These are phyloP conservation scores for Cyclargus thomasi DNA, from an alignment of 1,140 invertebrate genomes.

Conservation along the genomic window DNA sequence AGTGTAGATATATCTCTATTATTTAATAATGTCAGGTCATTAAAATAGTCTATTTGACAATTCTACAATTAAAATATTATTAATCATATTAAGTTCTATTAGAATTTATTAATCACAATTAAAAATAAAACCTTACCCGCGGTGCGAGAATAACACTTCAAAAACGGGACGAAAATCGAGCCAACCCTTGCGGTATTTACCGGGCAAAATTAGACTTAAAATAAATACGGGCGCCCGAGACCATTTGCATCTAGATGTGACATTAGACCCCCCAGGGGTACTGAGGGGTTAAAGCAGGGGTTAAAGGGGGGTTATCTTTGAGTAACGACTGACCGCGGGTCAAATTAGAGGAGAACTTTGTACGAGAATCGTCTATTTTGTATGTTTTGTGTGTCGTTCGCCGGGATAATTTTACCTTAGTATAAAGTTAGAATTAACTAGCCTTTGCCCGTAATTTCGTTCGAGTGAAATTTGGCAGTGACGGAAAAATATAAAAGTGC, in stretches of 20 bases:
- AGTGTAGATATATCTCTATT: too few species aligned
- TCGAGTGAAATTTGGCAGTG: too few species aligned
- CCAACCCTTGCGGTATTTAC: slow-evolving; percentile 58
- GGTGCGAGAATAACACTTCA: neutral
- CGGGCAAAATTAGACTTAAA: slow-evolving; percentile 58
- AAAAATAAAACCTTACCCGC: neutral
- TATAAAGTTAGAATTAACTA: neutral
- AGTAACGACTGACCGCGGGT: slow-evolving; percentile 37
- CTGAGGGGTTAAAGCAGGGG: neutral
- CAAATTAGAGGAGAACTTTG: slow-evolving; percentile 34
- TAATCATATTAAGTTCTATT: neutral
- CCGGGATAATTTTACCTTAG: neutral
- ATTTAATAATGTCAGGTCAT: too few species aligned
- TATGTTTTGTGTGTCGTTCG: slow-evolving; percentile 19
- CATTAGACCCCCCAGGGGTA: slow-evolving; percentile 41
- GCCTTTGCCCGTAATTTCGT: too few species aligned
- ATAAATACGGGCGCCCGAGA: slow-evolving; percentile 54
- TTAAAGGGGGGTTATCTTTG: slow-evolving; percentile 41
- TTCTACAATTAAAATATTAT: too few species aligned
- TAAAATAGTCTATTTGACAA: too few species aligned
- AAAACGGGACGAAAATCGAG: slow-evolving; percentile 16
- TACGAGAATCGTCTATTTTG: slow-evolving; percentile 20
- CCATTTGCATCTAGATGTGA: slow-evolving; percentile 71
- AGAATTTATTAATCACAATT: neutral
- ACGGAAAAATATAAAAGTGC: too few species aligned